Percentiles rank a stretch among this genome's conserved stretches.
These are phyloP conservation scores for Podarcis lilfordi DNA, from an alignment of 2,797 vertebrate species.

Conservation along the genomic window DNA sequence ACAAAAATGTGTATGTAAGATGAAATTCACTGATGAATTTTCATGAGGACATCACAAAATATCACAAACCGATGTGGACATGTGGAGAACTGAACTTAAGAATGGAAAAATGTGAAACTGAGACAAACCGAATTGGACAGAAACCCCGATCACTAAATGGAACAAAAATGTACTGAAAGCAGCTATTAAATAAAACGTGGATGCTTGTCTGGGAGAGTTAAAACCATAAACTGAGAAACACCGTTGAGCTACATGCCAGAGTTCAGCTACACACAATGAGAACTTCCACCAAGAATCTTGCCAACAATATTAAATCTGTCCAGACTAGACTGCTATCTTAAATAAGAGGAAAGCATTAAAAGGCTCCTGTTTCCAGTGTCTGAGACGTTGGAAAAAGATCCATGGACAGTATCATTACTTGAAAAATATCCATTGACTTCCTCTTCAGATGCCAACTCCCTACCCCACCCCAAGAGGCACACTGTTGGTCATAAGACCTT, in stretches of 20 bases:
- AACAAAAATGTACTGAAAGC: slow-evolving; percentile 53
- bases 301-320: slow-evolving; percentile 61
- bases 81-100: no score
- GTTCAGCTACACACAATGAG: slow-evolving; percentile 56
- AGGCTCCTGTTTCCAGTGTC: slow-evolving; percentile 54
- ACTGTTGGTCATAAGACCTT: slow-evolving; percentile 19
- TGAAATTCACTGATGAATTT: no score
- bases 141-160: slow-evolving; percentile 17
- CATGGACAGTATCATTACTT: slow-evolving; percentile 31
- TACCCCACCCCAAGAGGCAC: slow-evolving; percentile 42
- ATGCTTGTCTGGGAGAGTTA: slow-evolving; percentile 58
- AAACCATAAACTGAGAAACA: slow-evolving; percentile 31
- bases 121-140: no score
- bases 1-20: no score
- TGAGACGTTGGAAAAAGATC: slow-evolving; percentile 55
- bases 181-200: slow-evolving; percentile 59
- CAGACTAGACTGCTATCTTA: slow-evolving; percentile 66
- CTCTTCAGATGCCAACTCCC: slow-evolving; percentile 45
- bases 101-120: no score
- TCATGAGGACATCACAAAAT: no score
- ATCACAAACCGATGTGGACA: no score
- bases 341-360: slow-evolving; percentile 57
- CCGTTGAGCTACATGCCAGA: slow-evolving; percentile 10
- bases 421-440: slow-evolving; percentile 49
- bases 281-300: slow-evolving; percentile 64